Percentiles rank a stretch among this genome's conserved stretches.
Evolutionary conservation across 2,888 invertebrate species (phyloP).

Genomic region (Sycophila texana): DNA sequence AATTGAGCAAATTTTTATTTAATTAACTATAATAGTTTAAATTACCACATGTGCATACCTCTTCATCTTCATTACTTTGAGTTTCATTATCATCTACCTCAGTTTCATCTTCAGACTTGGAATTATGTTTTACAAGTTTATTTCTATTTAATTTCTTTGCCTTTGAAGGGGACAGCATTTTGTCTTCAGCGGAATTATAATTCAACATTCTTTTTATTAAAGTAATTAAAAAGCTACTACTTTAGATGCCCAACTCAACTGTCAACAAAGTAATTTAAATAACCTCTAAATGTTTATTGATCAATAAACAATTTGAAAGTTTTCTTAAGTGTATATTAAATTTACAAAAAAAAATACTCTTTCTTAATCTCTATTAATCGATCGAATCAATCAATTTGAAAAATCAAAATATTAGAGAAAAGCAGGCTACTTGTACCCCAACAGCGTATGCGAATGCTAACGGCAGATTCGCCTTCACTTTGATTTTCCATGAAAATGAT

Average conservation of each 20-base stretch:
- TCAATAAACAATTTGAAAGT: no score
- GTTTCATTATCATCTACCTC: slow-evolving; percentile 14
- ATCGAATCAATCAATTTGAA: neutral
- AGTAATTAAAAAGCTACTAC: neutral
- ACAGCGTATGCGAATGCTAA: no score
- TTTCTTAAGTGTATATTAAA: neutral
- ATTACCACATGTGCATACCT: neutral
- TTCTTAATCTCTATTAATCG: neutral
- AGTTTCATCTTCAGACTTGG: slow-evolving; percentile 16
- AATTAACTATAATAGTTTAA: neutral
- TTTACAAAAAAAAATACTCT: neutral
- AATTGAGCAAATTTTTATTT: neutral
- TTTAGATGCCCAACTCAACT: slow-evolving; percentile 8
- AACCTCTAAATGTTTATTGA: neutral
- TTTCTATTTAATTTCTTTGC: neutral
- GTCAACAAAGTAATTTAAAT: neutral
- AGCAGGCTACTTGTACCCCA: neutral
- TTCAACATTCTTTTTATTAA: neutral
- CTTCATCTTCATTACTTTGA: neutral
- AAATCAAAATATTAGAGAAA: neutral
- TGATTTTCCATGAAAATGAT: no score
- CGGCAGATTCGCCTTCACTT: no score
- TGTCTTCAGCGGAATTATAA: slow-evolving; percentile 1
- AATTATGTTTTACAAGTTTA: neutral
- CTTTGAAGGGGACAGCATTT: neutral